These are phyloP conservation scores for Henricia sp. DNA, from an alignment of 53 echinoderm and acorn worm species.

Conservation along the genomic window DNA sequence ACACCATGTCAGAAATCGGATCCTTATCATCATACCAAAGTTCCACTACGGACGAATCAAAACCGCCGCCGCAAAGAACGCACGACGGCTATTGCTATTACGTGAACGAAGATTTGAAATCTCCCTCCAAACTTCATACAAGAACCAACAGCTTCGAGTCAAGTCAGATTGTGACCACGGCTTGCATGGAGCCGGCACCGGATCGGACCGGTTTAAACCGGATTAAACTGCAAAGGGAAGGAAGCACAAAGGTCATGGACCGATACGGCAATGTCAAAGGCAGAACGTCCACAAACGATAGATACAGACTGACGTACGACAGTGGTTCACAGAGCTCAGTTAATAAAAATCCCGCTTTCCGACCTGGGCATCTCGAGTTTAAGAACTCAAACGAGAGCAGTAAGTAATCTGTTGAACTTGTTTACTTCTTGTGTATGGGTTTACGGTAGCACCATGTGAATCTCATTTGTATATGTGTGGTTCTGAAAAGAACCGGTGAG, in stretches of 20 bases:
- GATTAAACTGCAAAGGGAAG: constrained; percentile 43
- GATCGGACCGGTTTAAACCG: constrained; percentile 14
- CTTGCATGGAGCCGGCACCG: constrained; percentile 53
- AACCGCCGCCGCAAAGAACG: constrained; percentile 28
- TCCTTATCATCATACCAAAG: constrained; percentile 64
- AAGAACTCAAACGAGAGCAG: constrained; percentile 11
- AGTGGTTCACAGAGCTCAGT: constrained; percentile 47
- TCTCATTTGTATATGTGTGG: no score
- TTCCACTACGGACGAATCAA: constrained; percentile 4
- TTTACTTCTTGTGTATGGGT: no score
- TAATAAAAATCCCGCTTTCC: not conserved
- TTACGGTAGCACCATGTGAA: no score
- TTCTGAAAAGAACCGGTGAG: no score
- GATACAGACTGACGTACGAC: constrained; percentile 80
- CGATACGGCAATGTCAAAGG: constrained; percentile 83
- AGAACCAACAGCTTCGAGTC: not conserved
- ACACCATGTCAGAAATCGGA: constrained; percentile 78
- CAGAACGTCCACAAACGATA: constrained; percentile 76
- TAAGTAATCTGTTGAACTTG: no score
- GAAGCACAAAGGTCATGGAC: constrained; percentile 73
- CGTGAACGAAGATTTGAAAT: constrained; percentile 74
- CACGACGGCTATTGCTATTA: constrained; percentile 94
- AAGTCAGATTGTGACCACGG: constrained; percentile 56
- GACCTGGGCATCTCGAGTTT: constrained; percentile 20
- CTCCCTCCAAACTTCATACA: constrained; percentile 36